Evolutionary conservation across 2,888 invertebrate genomes (phyloP), one percentile per base, ranked within the genome.

Genomic region (Onchidella celtica): DNA sequence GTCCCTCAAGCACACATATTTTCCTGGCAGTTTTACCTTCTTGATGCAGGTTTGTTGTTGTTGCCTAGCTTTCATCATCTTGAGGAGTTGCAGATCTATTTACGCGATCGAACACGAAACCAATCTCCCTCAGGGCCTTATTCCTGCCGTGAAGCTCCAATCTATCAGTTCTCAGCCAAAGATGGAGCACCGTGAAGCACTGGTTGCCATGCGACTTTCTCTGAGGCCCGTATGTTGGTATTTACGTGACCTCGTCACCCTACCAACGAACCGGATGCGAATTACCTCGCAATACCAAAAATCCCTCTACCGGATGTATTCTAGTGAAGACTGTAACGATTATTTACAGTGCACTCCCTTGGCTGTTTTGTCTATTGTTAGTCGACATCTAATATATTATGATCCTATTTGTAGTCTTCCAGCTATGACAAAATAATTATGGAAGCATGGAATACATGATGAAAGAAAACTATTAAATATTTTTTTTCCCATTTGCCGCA

Each of bases 211-310:
- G 87, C 87, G 87, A 88, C 87, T 77, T 79, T 55, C 36, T 4
- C 14, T 55, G 79, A 83, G 74, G 78, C 87, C 87, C 88, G 87
- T 87, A 87, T 88, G 85, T 85, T 75, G 69, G 38, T 78, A 78
- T 84, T 82, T 84, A 82, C 82, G 72, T 82, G 75, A 79, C 73
- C 63, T 61, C 38, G 40, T 74, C 75, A 59, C 82, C 82, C 57
- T 76, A 76, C 32, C 84, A 82, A 84, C 82, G 79, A 84, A 72
- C 84, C 76, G 81, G 74, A 68, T 72, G 32, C 34, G 27, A 47
- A 11, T 47, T 47, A 17, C 47, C 6, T 17, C 9, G 9, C 47
- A 11, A 47, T 47, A 47, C 47, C 6, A 17, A 11, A 47, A 47
- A 17, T 47, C 47, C n/a, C n/a, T n/a, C n/a, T n/a, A n/a, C n/a